Base-by-base conservation (phyloP, 2,797 vertebrate genomes). In the Mallotus villosus region DNA sequence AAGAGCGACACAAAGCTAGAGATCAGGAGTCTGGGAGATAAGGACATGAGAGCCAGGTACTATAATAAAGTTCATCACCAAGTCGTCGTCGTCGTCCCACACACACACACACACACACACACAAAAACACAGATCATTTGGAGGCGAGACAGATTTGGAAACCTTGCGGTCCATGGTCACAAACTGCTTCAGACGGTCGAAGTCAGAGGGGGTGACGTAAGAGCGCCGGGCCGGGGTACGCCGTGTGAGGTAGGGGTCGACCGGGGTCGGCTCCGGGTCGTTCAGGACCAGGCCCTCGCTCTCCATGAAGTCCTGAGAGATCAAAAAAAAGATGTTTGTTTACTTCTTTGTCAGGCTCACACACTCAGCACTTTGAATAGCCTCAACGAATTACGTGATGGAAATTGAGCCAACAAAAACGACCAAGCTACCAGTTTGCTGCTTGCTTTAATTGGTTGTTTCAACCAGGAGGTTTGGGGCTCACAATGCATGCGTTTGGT, bases 211-310 rank as follows among this genome's bases (percentile, higher is more conserved):
- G 0, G 92, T 89, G 41, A 84, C 58, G 49, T 81, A 88, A 66
- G 84, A 84, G 2, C 75, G 89, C 24, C 72, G 4, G 8, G 89
- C 87, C 2, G 71, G 83, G 75, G 37, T 81, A 5, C 86, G 89
- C 1, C 37, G 74, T 63, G 91, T 86, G 1, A 67, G 92, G 82
- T 95, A 97, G 22, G 93, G 92, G 80, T 98, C 97, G 0, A 69
- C 80, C 60, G 92, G 90, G 83, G 93, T 93, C 0, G 77, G 81
- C 86, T 96, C 95, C 1, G 95, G 90, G 2, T 94, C 93, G 53
- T 97, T 98, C 81, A 99, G 46, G 74, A 93, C 79, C 57, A 99
- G 94, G 49, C 98, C 97, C 84, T 98, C 92, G 73, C 96, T 96
- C 87, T 95, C 91, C 92, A 99, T 84, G 89, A 97, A 99, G n/a